These are phyloP conservation scores for Myodes glareolus DNA, from an alignment of 2,113 vertebrate species.

Conservation along the genomic window DNA sequence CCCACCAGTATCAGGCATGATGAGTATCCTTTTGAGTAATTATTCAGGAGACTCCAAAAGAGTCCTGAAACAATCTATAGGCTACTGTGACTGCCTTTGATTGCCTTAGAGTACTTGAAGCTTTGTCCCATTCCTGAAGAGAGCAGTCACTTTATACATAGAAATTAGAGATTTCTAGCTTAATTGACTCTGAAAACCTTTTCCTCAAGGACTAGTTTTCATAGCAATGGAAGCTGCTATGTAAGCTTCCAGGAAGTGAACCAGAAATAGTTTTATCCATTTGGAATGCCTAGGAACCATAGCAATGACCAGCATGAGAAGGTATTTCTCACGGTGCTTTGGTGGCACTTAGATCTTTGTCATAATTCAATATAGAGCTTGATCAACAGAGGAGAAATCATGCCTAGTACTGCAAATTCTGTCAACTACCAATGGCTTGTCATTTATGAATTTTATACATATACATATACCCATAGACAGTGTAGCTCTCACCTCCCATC, in stretches of 20 bases:
- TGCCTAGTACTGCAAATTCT: neutral
- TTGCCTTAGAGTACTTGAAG: neutral
- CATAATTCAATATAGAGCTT: neutral
- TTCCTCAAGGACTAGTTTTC: neutral
- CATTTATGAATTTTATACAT: neutral
- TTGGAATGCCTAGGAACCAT: neutral
- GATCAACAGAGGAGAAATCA: neutral
- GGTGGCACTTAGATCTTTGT: neutral
- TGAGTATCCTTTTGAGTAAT: neutral
- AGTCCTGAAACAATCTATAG: neutral
- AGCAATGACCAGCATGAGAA: neutral
- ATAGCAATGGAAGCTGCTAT: neutral
- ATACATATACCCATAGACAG: neutral
- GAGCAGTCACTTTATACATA: neutral
- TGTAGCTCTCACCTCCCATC: neutral
- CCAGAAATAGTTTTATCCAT: neutral
- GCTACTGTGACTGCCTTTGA: neutral
- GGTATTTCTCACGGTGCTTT: neutral
- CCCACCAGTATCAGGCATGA: neutral
- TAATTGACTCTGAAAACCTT: neutral
- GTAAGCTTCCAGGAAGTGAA: neutral
- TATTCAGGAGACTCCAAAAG: neutral
- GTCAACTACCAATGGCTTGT: neutral
- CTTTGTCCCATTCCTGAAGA: neutral
- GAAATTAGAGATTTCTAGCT: neutral